Evolutionary conservation across 2,888 invertebrate species (phyloP), one percentile per base, ranked within the genome.

Genomic region (Troides aeacus): DNA sequence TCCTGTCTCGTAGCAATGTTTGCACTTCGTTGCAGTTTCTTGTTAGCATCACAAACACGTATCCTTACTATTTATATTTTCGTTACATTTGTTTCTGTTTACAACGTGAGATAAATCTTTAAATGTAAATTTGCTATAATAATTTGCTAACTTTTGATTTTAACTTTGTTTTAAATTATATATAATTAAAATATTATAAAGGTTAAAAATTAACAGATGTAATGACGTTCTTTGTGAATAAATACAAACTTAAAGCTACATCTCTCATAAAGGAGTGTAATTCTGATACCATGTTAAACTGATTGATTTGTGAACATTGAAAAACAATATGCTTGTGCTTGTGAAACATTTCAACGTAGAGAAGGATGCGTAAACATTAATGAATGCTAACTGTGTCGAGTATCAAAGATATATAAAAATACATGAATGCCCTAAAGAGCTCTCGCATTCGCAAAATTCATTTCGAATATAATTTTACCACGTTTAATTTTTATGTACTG

Each of bases 401-500:
- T 57, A 39, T 42, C 24, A 59, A 57, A 17, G 72, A 74, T 72
- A 57, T 72, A 57, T 73, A 64, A 64, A 64, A 57, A 23, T 15
- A 17, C 12, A 21, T 65, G 64, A 64, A 63, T 66, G 65, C 62
- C 70, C 39, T 57, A 53, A 59, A 64, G 68, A 74, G 68, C 64
- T 63, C 66, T 58, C 36, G 58, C 61, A 66, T 72, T 72, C 60
- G 60, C 68, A 70, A 68, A 68, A 66, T 63, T 69, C 62, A 58
- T 50, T 62, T 66, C 42, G 30, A 63, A 62, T 63, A 59, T 63
- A 66, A 70, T 62, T 62, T 66, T 62, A 23, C 65, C 64, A 64
- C 66, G 57, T 69, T 64, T 53, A 69, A 77, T 76, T 77, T 79
- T 79, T 75, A 72, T 57, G 61, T 75, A 70, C 74, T 72, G 62